phyloP scores from a whole-genome alignment of 2,797 vertebrate species.

The Rhinophrynus dorsalis region DNA sequence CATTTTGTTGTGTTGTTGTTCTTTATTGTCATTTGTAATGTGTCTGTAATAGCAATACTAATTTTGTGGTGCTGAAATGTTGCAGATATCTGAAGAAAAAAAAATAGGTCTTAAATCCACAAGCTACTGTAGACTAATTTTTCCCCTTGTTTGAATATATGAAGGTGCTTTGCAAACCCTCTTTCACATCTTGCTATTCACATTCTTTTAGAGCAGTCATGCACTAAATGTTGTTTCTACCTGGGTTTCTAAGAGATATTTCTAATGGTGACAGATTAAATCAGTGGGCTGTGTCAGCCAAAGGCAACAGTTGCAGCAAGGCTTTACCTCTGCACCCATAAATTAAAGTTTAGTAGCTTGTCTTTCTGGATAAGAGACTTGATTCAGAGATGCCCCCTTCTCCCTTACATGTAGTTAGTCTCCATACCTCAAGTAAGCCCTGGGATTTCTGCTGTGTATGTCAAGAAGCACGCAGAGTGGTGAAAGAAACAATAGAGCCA shows the following conservation, averaged over 20 bases:
- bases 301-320: slow-evolving; percentile 2
- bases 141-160: too few relatives aligned
- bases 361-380: not conserved
- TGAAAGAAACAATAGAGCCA: too few relatives aligned
- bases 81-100: too few relatives aligned
- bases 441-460: not conserved
- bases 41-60: not conserved
- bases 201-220: not conserved
- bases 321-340: slow-evolving; percentile 7
- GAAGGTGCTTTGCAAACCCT: too few relatives aligned
- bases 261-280: slow-evolving; percentile 9
- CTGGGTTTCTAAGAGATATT: not conserved
- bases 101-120: too few relatives aligned
- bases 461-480: not conserved
- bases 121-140: too few relatives aligned
- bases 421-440: not conserved
- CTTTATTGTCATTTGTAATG: slow-evolving; percentile 2
- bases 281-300: not conserved
- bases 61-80: not conserved
- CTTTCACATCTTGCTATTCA: not conserved
- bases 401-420: not conserved
- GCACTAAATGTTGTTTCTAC: not conserved
- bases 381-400: not conserved
- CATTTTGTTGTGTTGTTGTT: not conserved
- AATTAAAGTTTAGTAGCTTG: not conserved